Base-by-base conservation (phyloP, 2,888 invertebrate species). In the Sinhomidia bicolor region DNA sequence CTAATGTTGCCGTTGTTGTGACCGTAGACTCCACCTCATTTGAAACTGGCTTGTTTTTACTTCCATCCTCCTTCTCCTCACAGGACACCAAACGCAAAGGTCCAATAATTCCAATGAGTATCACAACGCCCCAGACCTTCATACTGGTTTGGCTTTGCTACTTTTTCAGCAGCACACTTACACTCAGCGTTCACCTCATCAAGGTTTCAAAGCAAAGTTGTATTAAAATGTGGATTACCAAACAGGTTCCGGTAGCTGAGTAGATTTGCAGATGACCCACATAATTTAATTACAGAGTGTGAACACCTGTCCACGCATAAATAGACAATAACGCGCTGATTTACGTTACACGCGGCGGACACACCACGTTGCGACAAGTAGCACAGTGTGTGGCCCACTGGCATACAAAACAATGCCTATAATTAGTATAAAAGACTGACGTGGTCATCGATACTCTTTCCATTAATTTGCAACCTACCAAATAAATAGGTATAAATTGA, bases 371-470 rank as follows among this genome's bases (percentile, higher is more conserved):
- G 26, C 12, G 26, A 29, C 12, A 62, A 60, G 60, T 62, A 14
- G 62, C 62, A 62, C 62, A 68, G 36, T 68, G 36, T 32, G 36
- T 68, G 65, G 36, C 65, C 65, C 17, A 68, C 65, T 68, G 36
- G 65, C 32, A 32, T 36, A 68, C 65, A 62, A 62, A 60, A 14
- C 4, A 54, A 3, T 17, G 20, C 20, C 4, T 5, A n/a, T n/a
- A n/a, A n/a, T n/a, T n/a, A n/a, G n/a, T n/a, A 51, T 14, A 51
- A 7, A 51, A 14, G 9, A 7, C 5, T 51, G n/a, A 51, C 9
- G 79, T 79, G 60, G 23, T 41, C 79, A 79, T 79, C 79, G 79
- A 79, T 54, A 79, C 79, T 29, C 54, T 29, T 5, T 14, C 0
- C 20, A 20, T 0, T 65, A 29, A 29, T 1, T 17, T 54, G 20